Evolutionary conservation across 2,888 invertebrate genomes (phyloP), one percentile per base, ranked within the genome.

Genomic region (Ennomos erosarius): DNA sequence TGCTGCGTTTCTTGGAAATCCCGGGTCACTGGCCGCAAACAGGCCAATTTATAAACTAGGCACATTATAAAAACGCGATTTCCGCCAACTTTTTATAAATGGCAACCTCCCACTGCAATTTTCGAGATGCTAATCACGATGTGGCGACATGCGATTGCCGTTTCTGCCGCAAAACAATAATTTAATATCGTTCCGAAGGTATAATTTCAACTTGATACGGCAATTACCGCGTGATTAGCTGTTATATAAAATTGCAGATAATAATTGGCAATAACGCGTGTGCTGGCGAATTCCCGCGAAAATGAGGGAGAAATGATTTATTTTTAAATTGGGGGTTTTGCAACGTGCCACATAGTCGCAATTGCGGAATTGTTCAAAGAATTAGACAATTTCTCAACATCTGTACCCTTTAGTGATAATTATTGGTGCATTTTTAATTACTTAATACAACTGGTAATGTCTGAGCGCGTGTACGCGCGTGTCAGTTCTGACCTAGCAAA

Each of bases 161-260:
- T 59, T 55, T 57, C 62, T 66, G 56, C 55, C 55, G 39, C 68
- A 71, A 77, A 80, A 77, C 71, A 74, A 70, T 76, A 77, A 77
- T 73, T 78, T 79, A 65, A 73, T 71, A 72, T 54, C 11, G 48
- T 34, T 33, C 42, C 50, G 40, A 63, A 59, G 61, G 50, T 67
- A 73, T 65, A 75, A 79, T 79, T 79, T 80, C 34, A 62, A 64
- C 66, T 69, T 75, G 72, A 79, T 80, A 77, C 65, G 68, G 65
- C 74, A 72, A 75, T 79, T 76, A 79, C 49, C 50, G 13, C 42
- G 62, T 74, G 76, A 79, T 78, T 79, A 71, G 73, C 62, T 56
- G 53, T 56, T 69, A 61, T 68, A 62, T 61, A 65, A 60, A 67
- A 68, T 65, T 68, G 64, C 64, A 44, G 59, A 63, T 65, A 67